Percentiles rank a stretch among this genome's conserved stretches.
Evolutionary conservation across 2,797 vertebrate genomes (phyloP).

Genomic region (Oreonectes daqikongensis): DNA sequence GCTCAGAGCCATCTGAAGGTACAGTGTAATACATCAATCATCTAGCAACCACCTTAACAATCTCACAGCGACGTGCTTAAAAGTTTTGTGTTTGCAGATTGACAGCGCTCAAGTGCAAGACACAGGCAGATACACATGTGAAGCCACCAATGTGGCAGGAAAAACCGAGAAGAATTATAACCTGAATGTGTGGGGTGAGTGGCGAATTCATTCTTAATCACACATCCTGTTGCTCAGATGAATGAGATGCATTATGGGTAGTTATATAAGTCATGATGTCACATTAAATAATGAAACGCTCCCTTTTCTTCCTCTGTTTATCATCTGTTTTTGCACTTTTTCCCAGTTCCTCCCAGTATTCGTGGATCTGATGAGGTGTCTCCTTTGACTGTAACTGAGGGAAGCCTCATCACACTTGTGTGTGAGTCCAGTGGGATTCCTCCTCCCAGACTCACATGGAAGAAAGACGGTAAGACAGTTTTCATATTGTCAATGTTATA

Average conservation of each 20-base stretch:
- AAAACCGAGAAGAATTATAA: slow-evolving; percentile 97
- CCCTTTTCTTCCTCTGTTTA: neutral
- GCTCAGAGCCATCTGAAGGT: slow-evolving; percentile 85
- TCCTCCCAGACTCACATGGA: slow-evolving; percentile 89
- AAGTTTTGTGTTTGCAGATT: slow-evolving; percentile 73
- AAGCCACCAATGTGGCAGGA: slow-evolving; percentile 92
- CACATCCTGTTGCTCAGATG: neutral
- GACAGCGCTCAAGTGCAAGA: slow-evolving; percentile 87
- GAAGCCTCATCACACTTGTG: slow-evolving; percentile 83
- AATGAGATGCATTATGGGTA: neutral
- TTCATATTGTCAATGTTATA: too few species aligned
- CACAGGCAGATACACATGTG: slow-evolving; percentile 92
- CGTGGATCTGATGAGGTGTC: slow-evolving; percentile 80
- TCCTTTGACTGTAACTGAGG: slow-evolving; percentile 85
- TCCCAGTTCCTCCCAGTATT: slow-evolving; percentile 89
- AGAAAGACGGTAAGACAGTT: slow-evolving; percentile 85
- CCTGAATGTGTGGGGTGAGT: slow-evolving; percentile 94
- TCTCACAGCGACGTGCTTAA: neutral
- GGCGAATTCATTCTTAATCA: neutral
- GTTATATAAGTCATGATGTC: neutral
- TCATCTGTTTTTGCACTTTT: neutral
- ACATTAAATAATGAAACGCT: neutral
- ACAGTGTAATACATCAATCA: slow-evolving; percentile 33
- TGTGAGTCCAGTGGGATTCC: slow-evolving; percentile 96
- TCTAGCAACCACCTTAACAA: slow-evolving; percentile 1